Percentiles rank a stretch among this genome's conserved stretches.
These are phyloP conservation scores for Tragelaphus strepsiceros DNA, from an alignment of 2,113 vertebrate genomes.

Conservation along the genomic window DNA sequence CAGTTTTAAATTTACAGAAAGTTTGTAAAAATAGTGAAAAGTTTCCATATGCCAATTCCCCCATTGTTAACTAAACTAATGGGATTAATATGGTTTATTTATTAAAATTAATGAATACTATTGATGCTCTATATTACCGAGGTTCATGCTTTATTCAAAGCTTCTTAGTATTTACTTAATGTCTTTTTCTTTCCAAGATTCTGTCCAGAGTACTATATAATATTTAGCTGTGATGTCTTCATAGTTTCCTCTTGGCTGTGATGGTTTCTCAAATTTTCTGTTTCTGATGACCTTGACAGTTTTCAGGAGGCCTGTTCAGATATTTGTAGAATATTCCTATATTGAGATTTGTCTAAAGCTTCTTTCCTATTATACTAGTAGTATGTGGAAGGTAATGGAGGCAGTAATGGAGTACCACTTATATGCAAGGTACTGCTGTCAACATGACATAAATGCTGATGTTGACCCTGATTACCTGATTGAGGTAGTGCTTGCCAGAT, in stretches of 20 bases:
- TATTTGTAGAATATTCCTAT: neutral
- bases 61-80: neutral
- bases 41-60: neutral
- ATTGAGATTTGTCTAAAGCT: neutral
- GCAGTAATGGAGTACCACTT: neutral
- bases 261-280: neutral
- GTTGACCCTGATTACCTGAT: neutral
- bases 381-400: neutral
- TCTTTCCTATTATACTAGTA: neutral
- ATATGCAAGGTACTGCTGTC: neutral
- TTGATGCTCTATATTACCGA: neutral
- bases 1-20: neutral
- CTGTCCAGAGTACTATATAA: neutral
- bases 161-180: neutral
- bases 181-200: neutral
- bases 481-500: neutral
- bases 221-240: neutral
- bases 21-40: neutral
- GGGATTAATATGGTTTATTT: neutral
- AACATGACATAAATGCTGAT: neutral
- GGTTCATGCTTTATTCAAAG: neutral
- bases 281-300: neutral
- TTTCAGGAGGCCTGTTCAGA: neutral
- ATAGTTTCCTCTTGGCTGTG: neutral
- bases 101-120: neutral